These are phyloP conservation scores for Drosophila rufa DNA, from an alignment of 1,140 invertebrate species.

Conservation along the genomic window DNA sequence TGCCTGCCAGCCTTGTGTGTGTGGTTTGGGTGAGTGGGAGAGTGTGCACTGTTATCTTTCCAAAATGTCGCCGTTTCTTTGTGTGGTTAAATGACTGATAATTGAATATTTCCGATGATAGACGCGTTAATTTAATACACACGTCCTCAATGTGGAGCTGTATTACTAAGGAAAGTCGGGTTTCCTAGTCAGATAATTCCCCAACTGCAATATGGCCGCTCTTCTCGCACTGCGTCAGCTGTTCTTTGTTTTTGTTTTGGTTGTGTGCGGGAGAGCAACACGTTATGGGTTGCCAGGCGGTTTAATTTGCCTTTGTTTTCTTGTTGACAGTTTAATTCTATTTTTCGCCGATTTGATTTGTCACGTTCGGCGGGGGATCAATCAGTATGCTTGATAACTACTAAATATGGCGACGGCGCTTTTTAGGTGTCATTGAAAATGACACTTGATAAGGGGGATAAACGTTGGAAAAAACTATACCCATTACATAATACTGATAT, in stretches of 20 bases:
- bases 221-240: conserved; percentile 66
- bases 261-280: conserved; percentile 30
- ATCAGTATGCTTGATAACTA: conserved; percentile 57
- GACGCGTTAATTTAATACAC: conserved; percentile 66
- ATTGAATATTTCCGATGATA: conserved; percentile 71
- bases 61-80: conserved; percentile 70
- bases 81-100: conserved; percentile 55
- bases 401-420: conserved; percentile 28
- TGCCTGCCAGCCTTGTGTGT: conserved; percentile 5
- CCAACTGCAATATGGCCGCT: conserved; percentile 64
- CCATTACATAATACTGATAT: conserved; percentile 16
- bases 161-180: conserved; percentile 6
- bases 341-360: conserved; percentile 40
- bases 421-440: conserved; percentile 14
- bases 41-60: conserved; percentile 63
- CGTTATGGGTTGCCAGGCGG: conserved; percentile 68
- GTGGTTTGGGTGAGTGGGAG: conserved; percentile 31
- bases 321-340: conserved; percentile 27
- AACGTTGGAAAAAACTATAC: not conserved
- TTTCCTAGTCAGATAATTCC: conserved; percentile 30
- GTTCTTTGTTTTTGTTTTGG: conserved; percentile 75
- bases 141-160: conserved; percentile 65
- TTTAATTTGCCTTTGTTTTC: conserved; percentile 23
- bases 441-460: conserved; percentile 41
- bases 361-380: conserved; percentile 49